These are phyloP conservation scores for Cyrtorhinus lividipennis DNA, from an alignment of 1,140 invertebrate genomes.

Conservation along the genomic window DNA sequence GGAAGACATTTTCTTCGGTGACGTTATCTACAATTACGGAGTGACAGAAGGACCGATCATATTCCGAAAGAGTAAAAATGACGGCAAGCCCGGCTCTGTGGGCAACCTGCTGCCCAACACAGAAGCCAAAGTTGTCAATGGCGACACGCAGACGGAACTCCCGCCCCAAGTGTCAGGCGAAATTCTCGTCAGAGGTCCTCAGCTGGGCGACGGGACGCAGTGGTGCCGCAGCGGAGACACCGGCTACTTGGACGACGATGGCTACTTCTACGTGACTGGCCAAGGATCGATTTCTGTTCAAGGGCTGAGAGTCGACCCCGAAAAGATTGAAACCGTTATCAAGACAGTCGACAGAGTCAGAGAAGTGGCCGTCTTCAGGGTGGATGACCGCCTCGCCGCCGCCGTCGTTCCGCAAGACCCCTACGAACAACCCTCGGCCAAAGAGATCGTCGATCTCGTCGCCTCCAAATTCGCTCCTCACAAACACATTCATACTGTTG, in stretches of 20 bases:
- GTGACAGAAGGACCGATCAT: slow-evolving; percentile 7
- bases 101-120: not conserved
- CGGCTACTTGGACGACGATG: not conserved
- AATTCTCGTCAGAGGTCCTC: slow-evolving; percentile 11
- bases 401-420: slow-evolving; percentile 2
- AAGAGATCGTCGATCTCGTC: not conserved
- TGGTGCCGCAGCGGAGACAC: not conserved
- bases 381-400: not conserved
- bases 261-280: slow-evolving; percentile 8
- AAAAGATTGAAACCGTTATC: not conserved
- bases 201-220: not conserved
- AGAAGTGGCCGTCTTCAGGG: slow-evolving; percentile 3
- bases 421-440: not conserved
- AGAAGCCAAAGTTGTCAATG: slow-evolving; percentile 4
- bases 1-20: not conserved
- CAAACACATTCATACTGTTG: slow-evolving; percentile 8
- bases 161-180: not conserved
- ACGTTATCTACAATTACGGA: slow-evolving; percentile 7
- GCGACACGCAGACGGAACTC: not conserved
- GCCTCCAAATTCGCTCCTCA: slow-evolving; percentile 5
- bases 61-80: not conserved
- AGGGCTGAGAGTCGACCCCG: slow-evolving; percentile 3
- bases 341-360: not conserved
- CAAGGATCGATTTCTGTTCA: slow-evolving; percentile 5
- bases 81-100: not conserved